Conservation (phyloP, 2,888 invertebrate species). For the Meiosimyza platycephala region DNA sequence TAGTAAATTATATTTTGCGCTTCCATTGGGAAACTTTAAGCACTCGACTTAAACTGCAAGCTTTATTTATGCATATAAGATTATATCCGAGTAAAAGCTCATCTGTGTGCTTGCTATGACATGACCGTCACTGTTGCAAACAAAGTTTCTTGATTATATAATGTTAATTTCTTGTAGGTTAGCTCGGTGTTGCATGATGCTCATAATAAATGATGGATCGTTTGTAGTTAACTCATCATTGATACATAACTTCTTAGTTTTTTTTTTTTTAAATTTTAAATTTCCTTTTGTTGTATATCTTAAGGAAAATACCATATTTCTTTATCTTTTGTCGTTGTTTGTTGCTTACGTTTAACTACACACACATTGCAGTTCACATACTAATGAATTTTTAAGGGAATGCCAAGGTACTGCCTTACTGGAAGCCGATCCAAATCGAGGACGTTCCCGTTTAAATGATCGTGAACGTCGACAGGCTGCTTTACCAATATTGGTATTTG, state of each 20-base stretch:
- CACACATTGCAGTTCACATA: constrained; percentile 75
- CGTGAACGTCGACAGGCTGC: constrained; percentile 88
- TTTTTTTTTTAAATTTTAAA: constrained; percentile 42
- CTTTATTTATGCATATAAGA: no score
- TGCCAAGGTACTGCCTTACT: constrained; percentile 71
- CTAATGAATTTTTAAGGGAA: constrained; percentile 83
- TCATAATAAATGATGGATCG: no score
- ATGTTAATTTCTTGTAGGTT: constrained; percentile 1
- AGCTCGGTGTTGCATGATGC: constrained; percentile 24
- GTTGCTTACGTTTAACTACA: constrained; percentile 41
- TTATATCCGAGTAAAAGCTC: no score
- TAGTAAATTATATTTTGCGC: background rate
- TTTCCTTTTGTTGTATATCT: constrained; percentile 29
- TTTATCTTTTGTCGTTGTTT: constrained; percentile 51
- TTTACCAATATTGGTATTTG: constrained; percentile 90
- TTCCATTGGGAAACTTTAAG: background rate
- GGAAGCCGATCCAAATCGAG: constrained; percentile 68
- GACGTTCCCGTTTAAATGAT: constrained; percentile 75
- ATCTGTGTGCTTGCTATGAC: no score
- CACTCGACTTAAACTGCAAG: background rate
- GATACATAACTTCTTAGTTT: constrained; percentile 38
- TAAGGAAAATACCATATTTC: constrained; percentile 28
- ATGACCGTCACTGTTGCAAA: no score
- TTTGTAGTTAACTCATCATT: background rate
- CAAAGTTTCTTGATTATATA: no score